These are phyloP conservation scores for Drosophila arizonae DNA, from an alignment of 1,140 invertebrate species.

Conservation along the genomic window DNA sequence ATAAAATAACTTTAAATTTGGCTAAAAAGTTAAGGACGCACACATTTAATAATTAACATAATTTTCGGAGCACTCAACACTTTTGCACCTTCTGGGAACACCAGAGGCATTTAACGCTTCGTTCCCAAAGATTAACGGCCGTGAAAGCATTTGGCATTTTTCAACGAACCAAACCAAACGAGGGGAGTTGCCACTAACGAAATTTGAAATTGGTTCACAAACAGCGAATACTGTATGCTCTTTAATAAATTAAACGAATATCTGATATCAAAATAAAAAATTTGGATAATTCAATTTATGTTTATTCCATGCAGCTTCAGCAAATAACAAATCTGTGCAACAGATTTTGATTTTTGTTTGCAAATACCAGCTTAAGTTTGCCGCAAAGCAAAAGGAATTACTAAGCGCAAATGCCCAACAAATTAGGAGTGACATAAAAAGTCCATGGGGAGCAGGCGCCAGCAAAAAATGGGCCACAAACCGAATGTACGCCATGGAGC, in stretches of 20 bases:
- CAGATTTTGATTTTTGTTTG: no score
- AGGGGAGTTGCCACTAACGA: conserved; percentile 23
- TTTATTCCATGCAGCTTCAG: no score
- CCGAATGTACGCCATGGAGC: conserved; percentile 21
- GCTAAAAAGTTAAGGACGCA: conserved; percentile 42
- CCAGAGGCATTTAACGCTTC: conserved; percentile 70
- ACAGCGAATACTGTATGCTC: background rate
- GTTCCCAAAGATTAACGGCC: conserved; percentile 75
- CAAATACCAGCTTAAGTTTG: no score
- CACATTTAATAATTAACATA: conserved; percentile 75
- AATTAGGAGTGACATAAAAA: conserved; percentile 70
- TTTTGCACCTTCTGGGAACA: conserved; percentile 64
- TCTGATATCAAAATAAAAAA: no score
- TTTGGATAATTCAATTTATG: no score
- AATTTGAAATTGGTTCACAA: background rate
- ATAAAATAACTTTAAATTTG: conserved; percentile 71
- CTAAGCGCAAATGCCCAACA: conserved; percentile 33
- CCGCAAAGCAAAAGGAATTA: conserved; percentile 21
- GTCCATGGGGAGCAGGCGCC: conserved; percentile 47
- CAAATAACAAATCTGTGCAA: no score
- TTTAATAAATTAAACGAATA: background rate
- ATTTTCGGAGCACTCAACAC: conserved; percentile 69
- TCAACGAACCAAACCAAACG: conserved; percentile 32
- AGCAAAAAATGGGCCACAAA: conserved; percentile 34
- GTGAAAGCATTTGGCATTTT: conserved; percentile 72